Base-by-base conservation (phyloP, 2,797 vertebrate genomes). In the Tarsius wallacei region DNA sequence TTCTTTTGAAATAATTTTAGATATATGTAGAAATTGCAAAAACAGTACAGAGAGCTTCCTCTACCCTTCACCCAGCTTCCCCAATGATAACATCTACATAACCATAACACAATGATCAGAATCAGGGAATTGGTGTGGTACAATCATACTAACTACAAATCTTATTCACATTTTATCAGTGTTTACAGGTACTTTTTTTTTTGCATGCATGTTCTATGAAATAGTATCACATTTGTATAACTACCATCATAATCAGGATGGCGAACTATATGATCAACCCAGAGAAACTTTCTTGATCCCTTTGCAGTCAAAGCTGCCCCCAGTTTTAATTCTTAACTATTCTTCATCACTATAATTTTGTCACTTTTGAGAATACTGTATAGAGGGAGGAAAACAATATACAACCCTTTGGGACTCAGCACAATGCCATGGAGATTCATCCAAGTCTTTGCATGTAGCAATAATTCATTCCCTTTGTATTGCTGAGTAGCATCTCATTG, bases 1-100 rank as follows among this genome's bases (percentile, higher is more conserved):
- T 93, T 33, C 21, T 64, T 84, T n/a, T 49, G 36, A 86, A 89
- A 31, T 47, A 22, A 51, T n/a, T 87, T 78, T 51, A 88, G 33
- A 31, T 36, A 21, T 5, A 42, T 2, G 21, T 42, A 42, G 42
- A 42, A 42, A 42, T 42, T 42, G 42, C 42, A 42, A 42, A 42
- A 42, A 42, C 42, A 42, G 42, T 42, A 42, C 42, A 42, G 42
- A 42, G 3, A 42, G 42, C 42, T 42, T 42, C 42, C 42, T 42
- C 7, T 4, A 42, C 42, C 42, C 42, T 42, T 42, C 42, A 42
- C 42, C 42, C 42, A 42, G 42, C 42, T 0, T 42, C 42, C 42
- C 42, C 42, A 42, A 42, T 42, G 42, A 42, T 42, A 42, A 42
- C 42, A 42, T 42, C 42, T 42, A 42, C 4, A 42, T 42, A 42